These are phyloP conservation scores for Oreohelix idahoensis DNA, from an alignment of 1,140 invertebrate genomes.

Conservation along the genomic window DNA sequence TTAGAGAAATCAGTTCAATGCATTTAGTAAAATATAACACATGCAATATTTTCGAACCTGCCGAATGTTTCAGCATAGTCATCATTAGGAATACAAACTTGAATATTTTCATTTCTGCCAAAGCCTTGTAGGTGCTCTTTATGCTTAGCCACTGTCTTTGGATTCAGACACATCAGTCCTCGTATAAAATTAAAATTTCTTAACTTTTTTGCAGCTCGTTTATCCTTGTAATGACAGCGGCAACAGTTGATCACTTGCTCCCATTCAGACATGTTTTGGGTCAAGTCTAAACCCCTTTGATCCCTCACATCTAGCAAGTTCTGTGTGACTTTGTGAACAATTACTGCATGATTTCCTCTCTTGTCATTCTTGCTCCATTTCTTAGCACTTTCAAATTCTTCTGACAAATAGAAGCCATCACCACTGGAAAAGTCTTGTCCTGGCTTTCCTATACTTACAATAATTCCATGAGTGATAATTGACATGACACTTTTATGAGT, in stretches of 20 bases:
- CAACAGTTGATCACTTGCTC: neutral
- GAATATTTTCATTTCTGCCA: neutral
- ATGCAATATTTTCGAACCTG: neutral
- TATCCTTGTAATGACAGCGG: neutral
- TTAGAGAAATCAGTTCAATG: too few species aligned
- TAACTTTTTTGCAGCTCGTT: neutral
- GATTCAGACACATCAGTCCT: neutral
- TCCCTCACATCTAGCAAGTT: neutral
- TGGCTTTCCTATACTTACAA: neutral
- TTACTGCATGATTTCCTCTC: neutral
- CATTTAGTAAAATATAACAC: slow-evolving; percentile 1
- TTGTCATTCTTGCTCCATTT: neutral
- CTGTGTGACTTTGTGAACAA: neutral
- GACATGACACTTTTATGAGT: neutral
- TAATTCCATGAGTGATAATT: neutral
- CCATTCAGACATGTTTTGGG: too few species aligned
- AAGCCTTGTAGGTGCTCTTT: neutral
- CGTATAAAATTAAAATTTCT: neutral
- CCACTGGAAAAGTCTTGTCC: slow-evolving; percentile 1
- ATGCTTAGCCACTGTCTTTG: too few species aligned
- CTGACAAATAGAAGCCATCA: slow-evolving; percentile 6
- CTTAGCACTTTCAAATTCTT: slow-evolving; percentile 3
- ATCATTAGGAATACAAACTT: neutral
- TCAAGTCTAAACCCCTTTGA: neutral
- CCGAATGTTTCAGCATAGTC: neutral